A percentile compares a stretch with the other conserved stretches of the same genome.
Conservation (phyloP, 2,113 vertebrate genomes). For the Lampris megalopsis region DNA sequence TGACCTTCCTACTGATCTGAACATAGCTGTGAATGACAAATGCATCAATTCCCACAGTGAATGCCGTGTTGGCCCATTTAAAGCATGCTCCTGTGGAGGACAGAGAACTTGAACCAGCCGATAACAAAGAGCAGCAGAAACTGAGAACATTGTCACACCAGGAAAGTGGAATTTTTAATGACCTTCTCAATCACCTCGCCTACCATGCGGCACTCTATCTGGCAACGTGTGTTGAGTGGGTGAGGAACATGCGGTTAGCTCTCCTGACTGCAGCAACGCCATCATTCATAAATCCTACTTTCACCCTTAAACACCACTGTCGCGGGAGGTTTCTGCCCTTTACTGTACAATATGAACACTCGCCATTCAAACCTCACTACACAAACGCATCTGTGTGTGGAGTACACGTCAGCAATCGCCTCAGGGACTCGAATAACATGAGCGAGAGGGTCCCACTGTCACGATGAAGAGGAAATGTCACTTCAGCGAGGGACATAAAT, state of each 20-base stretch:
- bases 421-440: conserved; percentile 38
- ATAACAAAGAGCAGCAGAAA: conserved; percentile 7
- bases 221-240: too few species aligned
- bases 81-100: conserved; percentile 32
- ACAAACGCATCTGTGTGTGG: conserved; percentile 30
- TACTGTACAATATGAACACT: conserved; percentile 9
- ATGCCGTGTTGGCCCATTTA: conserved; percentile 59
- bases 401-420: neutral
- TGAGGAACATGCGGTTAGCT: too few species aligned
- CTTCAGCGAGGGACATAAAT: conserved; percentile 57
- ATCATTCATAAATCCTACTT: too few species aligned
- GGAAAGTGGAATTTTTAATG: too few species aligned
- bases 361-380: conserved; percentile 38
- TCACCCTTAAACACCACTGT: too few species aligned
- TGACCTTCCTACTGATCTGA: conserved; percentile 75
- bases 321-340: neutral
- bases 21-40: conserved; percentile 74
- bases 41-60: conserved; percentile 57
- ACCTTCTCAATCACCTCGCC: too few species aligned
- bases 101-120: neutral
- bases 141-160: neutral
- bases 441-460: conserved; percentile 37
- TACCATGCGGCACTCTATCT: too few species aligned
- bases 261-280: too few species aligned
- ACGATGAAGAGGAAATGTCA: conserved; percentile 30